Evolutionary conservation across 1,140 invertebrate genomes (phyloP).

Genomic region (Batillaria attramentaria): DNA sequence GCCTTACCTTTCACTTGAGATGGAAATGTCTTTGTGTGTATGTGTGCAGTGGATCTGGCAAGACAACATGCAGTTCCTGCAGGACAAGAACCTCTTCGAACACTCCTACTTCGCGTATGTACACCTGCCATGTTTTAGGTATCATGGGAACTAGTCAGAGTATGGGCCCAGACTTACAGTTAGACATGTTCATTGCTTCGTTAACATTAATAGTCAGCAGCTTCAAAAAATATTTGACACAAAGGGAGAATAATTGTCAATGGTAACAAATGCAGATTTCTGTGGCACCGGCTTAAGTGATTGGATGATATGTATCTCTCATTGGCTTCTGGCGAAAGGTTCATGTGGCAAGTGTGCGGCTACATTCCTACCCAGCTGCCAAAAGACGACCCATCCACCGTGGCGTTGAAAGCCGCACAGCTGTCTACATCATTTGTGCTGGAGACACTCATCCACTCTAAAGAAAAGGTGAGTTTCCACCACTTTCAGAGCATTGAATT

Average conservation of each 20-base stretch:
- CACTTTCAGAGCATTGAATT: not conserved
- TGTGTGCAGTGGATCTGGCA: slow-evolving; percentile 82
- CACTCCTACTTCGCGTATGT: slow-evolving; percentile 93
- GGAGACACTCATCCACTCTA: slow-evolving; percentile 96
- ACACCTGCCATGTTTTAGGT: not conserved
- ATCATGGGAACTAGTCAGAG: too few species aligned
- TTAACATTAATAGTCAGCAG: too few species aligned
- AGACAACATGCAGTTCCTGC: slow-evolving; percentile 94
- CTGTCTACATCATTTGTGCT: slow-evolving; percentile 95
- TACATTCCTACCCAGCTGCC: slow-evolving; percentile 91
- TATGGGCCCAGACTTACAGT: too few species aligned
- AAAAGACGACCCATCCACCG: slow-evolving; percentile 79
- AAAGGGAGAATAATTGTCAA: too few species aligned
- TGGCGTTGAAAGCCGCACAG: slow-evolving; percentile 87
- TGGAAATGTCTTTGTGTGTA: too few species aligned
- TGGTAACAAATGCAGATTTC: too few species aligned
- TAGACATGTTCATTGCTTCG: too few species aligned
- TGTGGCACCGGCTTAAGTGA: too few species aligned
- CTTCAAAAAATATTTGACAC: too few species aligned
- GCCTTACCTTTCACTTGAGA: too few species aligned
- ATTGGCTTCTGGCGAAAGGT: too few species aligned
- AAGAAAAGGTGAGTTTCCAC: slow-evolving; percentile 84
- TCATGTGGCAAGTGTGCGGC: slow-evolving; percentile 96
- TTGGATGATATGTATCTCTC: too few species aligned
- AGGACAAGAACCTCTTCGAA: slow-evolving; percentile 96